Percentiles rank a stretch among this genome's conserved stretches.
Conservation (phyloP, 2,113 vertebrate genomes). For the Todiramphus saurophagus region DNA sequence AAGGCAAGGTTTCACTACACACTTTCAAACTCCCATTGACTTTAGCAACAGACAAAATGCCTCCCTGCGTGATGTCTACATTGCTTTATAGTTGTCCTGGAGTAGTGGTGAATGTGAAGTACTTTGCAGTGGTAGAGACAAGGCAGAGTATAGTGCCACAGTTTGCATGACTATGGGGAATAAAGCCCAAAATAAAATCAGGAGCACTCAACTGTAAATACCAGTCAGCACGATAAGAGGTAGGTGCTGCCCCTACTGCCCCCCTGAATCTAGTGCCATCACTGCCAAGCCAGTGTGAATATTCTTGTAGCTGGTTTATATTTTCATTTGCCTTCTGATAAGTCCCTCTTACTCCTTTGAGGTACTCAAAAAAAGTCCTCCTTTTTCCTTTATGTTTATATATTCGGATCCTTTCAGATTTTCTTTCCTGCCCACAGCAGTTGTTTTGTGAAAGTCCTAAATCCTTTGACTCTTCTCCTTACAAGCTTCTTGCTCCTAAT, state of each 20-base stretch:
- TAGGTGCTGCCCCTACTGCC: background rate
- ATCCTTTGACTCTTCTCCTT: background rate
- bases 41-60: background rate
- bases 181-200: background rate
- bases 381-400: background rate
- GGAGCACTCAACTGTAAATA: background rate
- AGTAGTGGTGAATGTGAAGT: background rate
- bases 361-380: background rate
- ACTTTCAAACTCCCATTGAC: background rate
- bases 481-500: background rate
- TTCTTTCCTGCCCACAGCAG: background rate
- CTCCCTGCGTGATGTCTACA: rapidly evolving
- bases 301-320: background rate
- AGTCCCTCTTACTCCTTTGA: background rate
- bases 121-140: background rate
- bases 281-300: background rate
- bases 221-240: background rate
- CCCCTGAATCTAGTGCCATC: background rate
- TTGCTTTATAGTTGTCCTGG: background rate
- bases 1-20: background rate
- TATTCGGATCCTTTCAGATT: background rate
- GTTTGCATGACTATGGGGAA: background rate
- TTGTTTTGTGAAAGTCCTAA: background rate
- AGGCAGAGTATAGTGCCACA: background rate
- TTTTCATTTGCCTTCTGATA: background rate